Base-by-base conservation (phyloP, 2,113 vertebrate species). In the Sylvilagus bachmani region DNA sequence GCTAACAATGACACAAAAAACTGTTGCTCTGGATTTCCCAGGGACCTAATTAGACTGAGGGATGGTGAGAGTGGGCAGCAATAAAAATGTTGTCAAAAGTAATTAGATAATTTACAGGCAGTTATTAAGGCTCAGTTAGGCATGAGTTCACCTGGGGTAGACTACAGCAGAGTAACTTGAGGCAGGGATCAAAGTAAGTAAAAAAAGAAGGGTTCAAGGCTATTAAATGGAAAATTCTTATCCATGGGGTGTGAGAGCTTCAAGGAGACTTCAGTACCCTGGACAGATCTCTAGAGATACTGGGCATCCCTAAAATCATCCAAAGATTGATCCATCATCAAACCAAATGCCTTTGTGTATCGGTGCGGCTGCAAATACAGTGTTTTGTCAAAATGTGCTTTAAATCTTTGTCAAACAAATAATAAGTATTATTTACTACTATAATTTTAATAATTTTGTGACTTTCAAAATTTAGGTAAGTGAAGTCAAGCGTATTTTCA, bases 21-120 rank as follows among this genome's bases (percentile, higher is more conserved):
- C 0, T 64, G 55, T 14, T 17, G 5, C 21, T 38, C 10, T 55
- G 19, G 17, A 51, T 29, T 93, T 93, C 82, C n/a, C 51, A 94
- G 78, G 29, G 75, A 88, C 31, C 6, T 3, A 82, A 3, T 24
- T 58, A 94, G n/a, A 79, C 51, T 75, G 44, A 21, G 8, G 10
- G 38, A 79, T 64, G 10, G 31, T 16, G 49, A 49, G 6, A 67
- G 3, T n/a, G 5, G 10, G n/a, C 10, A 31, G 11, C 27, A 92
- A 77, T 89, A 58, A 14, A 75, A 93, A 92, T 75, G 61, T 8
- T 29, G 29, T 93, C 31, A 86, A 66, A 74, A 93, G 55, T 58
- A 80, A 79, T 44, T 6, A 64, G 24, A 17, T 64, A 91, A 36
- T 24, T 31, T 5, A 27, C 10, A 36, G 3, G 8, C 25, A 89